Evolutionary conservation across 2,797 vertebrate genomes (phyloP).

Genomic region (Dipus sagitta): DNA sequence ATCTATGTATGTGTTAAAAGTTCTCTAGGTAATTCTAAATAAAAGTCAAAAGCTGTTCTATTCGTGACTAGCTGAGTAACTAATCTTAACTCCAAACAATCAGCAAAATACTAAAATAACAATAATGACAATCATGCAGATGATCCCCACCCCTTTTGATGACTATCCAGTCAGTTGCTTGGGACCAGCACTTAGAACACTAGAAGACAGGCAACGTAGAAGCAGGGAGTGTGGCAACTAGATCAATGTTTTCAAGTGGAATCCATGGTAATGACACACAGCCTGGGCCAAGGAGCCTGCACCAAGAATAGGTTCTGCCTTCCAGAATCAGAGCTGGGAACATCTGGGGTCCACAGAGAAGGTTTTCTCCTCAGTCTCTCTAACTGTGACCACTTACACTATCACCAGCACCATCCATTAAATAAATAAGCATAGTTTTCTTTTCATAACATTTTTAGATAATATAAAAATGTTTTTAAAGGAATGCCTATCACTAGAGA

Average conservation of each 20-base stretch:
- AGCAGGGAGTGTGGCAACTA: not conserved
- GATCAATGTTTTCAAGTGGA: not conserved
- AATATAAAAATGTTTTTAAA: not conserved
- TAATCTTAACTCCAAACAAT: not conserved
- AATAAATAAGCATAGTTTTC: not conserved
- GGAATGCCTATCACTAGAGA: not conserved
- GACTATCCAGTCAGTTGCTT: not conserved
- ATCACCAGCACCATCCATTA: not conserved
- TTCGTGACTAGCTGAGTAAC: not conserved
- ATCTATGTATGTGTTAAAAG: not conserved
- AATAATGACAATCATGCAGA: not conserved
- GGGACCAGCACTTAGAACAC: not conserved
- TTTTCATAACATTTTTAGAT: not conserved
- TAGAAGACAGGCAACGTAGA: not conserved
- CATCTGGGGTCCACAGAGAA: not conserved
- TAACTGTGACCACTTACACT: not conserved
- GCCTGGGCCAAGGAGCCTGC: not conserved
- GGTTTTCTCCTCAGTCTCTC: not conserved
- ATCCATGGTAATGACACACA: not conserved
- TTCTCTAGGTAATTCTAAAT: conserved; percentile 23
- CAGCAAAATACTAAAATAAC: not conserved
- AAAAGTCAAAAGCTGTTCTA: not conserved
- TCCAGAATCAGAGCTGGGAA: not conserved
- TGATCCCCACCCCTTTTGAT: not conserved
- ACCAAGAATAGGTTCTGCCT: no score